Conservation (phyloP, 2,113 vertebrate genomes). For the Lathamus discolor region DNA sequence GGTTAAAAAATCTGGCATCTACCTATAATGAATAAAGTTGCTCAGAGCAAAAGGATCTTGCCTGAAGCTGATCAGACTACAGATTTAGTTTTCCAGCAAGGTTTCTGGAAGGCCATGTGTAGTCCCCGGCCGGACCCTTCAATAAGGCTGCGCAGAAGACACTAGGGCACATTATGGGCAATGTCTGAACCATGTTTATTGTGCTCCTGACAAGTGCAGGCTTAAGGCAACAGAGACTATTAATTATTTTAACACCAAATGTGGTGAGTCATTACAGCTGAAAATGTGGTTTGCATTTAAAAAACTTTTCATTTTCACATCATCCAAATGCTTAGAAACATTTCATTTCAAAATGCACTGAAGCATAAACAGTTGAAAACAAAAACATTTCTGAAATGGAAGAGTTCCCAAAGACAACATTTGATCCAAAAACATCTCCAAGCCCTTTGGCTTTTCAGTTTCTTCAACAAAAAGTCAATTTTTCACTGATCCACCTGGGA, state of each 20-base stretch:
- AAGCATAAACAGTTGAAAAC: background rate
- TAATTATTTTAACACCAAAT: background rate
- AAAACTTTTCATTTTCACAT: background rate
- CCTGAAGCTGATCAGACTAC: background rate
- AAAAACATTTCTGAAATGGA: background rate
- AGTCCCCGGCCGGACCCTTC: background rate
- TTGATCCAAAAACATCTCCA: background rate
- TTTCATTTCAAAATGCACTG: background rate
- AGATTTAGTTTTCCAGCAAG: background rate
- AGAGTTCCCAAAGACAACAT: background rate
- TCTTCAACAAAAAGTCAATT: background rate
- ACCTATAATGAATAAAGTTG: background rate
- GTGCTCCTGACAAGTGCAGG: background rate
- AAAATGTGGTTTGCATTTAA: background rate
- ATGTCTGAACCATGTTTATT: background rate
- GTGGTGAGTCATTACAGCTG: background rate
- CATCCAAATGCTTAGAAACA: background rate
- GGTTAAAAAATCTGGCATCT: background rate
- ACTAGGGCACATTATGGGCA: background rate
- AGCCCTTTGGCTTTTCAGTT: background rate
- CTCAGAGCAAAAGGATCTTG: background rate
- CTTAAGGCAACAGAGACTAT: background rate
- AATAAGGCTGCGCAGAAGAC: background rate
- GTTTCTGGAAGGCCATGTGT: rapidly evolving
- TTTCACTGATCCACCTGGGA: background rate